These are phyloP conservation scores for Fregetta grallaria DNA, from an alignment of 2,113 vertebrate species.

Conservation along the genomic window DNA sequence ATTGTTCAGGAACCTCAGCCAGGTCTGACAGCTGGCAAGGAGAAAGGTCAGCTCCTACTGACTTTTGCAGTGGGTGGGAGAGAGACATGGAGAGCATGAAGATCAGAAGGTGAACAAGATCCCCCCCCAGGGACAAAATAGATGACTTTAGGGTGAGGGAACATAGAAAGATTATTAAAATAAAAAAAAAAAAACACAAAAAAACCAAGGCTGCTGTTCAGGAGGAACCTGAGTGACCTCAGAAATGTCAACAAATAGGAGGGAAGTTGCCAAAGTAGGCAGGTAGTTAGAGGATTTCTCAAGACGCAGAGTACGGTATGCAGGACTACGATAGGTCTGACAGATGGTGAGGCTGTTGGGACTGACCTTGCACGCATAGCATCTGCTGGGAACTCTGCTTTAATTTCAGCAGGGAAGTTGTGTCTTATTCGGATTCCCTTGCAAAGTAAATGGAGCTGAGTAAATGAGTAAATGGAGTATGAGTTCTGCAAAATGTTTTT, in stretches of 20 bases:
- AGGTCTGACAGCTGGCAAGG: slow-evolving; percentile 16
- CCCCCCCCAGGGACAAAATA: not conserved
- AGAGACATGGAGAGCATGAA: not conserved
- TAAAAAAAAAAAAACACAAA: not conserved
- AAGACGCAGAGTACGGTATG: not conserved
- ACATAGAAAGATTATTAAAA: not conserved
- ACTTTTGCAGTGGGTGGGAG: not conserved
- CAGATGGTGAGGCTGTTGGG: not conserved
- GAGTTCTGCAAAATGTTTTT: not conserved
- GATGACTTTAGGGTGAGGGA: not conserved
- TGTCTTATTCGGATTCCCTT: not conserved
- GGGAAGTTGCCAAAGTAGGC: not conserved
- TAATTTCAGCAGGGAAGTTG: not conserved
- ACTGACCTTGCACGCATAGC: not conserved
- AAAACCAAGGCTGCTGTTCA: not conserved
- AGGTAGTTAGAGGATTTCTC: not conserved
- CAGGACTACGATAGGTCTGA: not conserved
- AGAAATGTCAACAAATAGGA: not conserved
- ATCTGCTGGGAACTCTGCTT: not conserved
- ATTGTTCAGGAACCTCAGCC: not conserved
- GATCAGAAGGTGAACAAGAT: not conserved
- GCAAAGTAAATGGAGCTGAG: not conserved
- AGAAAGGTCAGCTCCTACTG: slow-evolving; percentile 23
- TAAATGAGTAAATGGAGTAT: not conserved
- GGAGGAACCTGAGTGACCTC: not conserved